Base-by-base conservation (phyloP, 2,113 vertebrate species). In the Cottus gobio region DNA sequence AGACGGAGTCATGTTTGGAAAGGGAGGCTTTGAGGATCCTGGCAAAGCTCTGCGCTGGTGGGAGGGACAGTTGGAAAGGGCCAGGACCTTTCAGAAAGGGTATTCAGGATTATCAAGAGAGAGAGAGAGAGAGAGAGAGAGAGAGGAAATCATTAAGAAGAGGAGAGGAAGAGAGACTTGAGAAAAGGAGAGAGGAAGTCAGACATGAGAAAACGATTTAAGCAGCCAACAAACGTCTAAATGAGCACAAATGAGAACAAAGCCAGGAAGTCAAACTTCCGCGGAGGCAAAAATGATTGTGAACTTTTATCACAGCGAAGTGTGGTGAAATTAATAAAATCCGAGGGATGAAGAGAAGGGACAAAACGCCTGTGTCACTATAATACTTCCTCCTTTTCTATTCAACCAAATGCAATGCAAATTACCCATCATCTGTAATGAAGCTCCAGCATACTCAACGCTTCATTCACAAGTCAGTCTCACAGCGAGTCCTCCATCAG, bases 21-120 rank as follows among this genome's bases (percentile, higher is more conserved):
- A 80, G 83, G 56, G 57, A 80, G 34, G 79, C 82, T 87, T 87
- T 83, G 77, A 90, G 82, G 82, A 77, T 82, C 48, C 87, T 93
- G 92, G 86, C 92, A 90, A 62, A 48, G 75, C 85, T 39, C 31
- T 36, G 34, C 0, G 62, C 68, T 70, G 73, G 88, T 92, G 90
- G 91, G 89, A 86, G 90, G 90, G 90, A 84, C 79, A 83, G 78
- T 88, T 87, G 84, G 85, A 88, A 80, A 58, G 56, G 82, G 83
- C 79, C 84, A 82, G 80, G 88, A 80, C 87, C 75, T 78, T 62
- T 90, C 66, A 68, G 72, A 86, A 72, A 79, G 83, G 75, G 77
- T 79, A 82, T 89, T 90, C 62, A 86, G 69, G 78, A 90, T 85
- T 84, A 85, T 58, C 54, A 56, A 89, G 72, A 58, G 74, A 80